Base-by-base conservation (phyloP, 2,113 vertebrate genomes). In the Actenoides lindsayi region DNA sequence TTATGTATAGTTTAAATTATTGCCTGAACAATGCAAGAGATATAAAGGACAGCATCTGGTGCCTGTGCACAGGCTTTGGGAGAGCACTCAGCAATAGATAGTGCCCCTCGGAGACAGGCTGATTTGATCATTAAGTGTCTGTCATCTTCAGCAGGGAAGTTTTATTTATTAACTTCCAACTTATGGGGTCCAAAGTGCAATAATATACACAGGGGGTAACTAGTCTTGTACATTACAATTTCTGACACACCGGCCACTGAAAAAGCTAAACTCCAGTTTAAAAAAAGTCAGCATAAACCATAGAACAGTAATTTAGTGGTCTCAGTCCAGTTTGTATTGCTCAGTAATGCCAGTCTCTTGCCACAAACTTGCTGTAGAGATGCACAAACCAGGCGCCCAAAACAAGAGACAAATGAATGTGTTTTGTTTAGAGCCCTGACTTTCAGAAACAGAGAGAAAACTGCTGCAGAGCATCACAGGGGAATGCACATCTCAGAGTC, bases 271-370 rank as follows among this genome's bases (percentile, higher is more conserved):
- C 1, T 30, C 12, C 14, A 14, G 4, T 57, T 69, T 9, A 83
- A 75, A 30, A 37, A 33, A 56, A 44, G 8, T 3, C 35, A 24
- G 17, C 9, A 20, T 10, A 78, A 64, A 25, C 9, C 16, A 15
- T 44, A 10, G 31, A 30, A 42, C 41, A 4, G 24, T 17, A 68
- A 83, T 57, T 51, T 21, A 65, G 56, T 1, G 3, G 35, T 16
- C 44, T 67, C 4, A 4, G 2, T 31, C 7, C 20, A 24, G n/a
- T 5, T 2, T 2, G 1, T 3, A 2, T 8, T 13, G 10, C 21
- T 57, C 5, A 0, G 11, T 53, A n/a, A 67, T 69, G 12, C 16
- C 5, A 30, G 14, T 24, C 6, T 53, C 20, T 64, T 44, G 25
- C 9, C 23, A 41, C 35, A 65, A 69, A 5, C 11, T 39, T 73